These are phyloP conservation scores for Dendroctonus ponderosae DNA, from an alignment of 1,140 invertebrate genomes.

Conservation along the genomic window DNA sequence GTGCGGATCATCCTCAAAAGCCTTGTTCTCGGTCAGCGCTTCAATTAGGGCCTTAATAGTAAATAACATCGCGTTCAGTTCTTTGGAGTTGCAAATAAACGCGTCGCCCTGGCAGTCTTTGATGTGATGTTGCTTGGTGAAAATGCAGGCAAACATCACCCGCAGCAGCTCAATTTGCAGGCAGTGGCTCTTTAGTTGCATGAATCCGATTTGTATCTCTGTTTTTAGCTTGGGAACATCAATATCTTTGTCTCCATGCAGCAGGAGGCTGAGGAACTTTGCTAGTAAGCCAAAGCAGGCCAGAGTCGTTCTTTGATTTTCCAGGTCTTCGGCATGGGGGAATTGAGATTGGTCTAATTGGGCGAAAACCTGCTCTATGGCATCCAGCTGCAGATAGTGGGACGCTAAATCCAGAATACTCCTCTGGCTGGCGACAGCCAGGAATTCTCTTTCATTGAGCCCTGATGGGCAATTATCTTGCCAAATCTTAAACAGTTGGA, in stretches of 20 bases:
- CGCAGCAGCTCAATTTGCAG: slow-evolving; percentile 46
- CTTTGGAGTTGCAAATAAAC: slow-evolving; percentile 41
- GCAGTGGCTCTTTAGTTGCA: slow-evolving; percentile 32
- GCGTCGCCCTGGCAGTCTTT: neutral
- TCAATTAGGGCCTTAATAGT: slow-evolving; percentile 41
- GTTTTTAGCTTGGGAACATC: slow-evolving; percentile 34
- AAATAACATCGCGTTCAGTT: slow-evolving; percentile 42
- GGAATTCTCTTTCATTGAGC: neutral
- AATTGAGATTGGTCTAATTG: slow-evolving; percentile 16
- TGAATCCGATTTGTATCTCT: slow-evolving; percentile 36
- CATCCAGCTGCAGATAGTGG: slow-evolving; percentile 18
- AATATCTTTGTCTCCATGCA: slow-evolving; percentile 22
- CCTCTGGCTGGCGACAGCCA: slow-evolving; percentile 6
- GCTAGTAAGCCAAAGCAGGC: slow-evolving; percentile 38
- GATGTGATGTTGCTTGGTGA: slow-evolving; percentile 31
- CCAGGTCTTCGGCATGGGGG: slow-evolving; percentile 26
- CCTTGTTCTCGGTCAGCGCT: slow-evolving; percentile 39
- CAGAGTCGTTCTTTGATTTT: slow-evolving; percentile 33
- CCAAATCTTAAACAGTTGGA: slow-evolving; percentile 24
- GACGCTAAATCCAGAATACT: slow-evolving; percentile 34
- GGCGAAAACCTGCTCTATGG: slow-evolving; percentile 16
- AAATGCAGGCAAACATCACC: slow-evolving; percentile 44
- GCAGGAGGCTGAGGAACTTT: slow-evolving; percentile 36
- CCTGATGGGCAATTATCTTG: neutral
- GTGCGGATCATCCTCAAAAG: slow-evolving; percentile 33